Evolutionary conservation across 2,113 vertebrate genomes (phyloP), one percentile per base, ranked within the genome.

Genomic region (Cariama cristata): DNA sequence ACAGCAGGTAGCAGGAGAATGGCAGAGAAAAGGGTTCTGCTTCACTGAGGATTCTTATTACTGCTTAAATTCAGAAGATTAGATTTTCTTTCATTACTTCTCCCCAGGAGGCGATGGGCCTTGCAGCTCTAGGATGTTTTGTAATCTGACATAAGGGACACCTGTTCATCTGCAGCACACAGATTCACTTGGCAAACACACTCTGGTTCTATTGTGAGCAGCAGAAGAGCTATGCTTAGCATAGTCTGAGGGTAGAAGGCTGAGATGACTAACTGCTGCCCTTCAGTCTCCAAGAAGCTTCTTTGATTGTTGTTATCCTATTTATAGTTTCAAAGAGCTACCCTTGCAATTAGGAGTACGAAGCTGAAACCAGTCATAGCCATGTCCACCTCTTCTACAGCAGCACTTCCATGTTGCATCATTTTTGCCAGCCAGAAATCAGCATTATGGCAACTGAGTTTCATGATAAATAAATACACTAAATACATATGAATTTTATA

Each of bases 21-120:
- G 73, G 71, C 86, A 84, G 30, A 79, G 91, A 93, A 74, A 59
- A 86, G 59, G 81, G 91, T 96, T 97, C 95, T 96, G 95, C 94
- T 96, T 96, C 96, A 90, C 85, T 94, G 85, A 94, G 79, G 63
- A 97, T 93, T 95, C 94, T 94, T 97, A 97, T 96, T 96, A 96
- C 85, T 82, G 79, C 85, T 93, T 94, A 93, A 96, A 95, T 92
- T 90, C 81, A 58, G 74, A 88, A 96, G 93, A 97, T 93, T 79
- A 87, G 94, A 95, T 96, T 95, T 97, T 93, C 90, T 96, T 96
- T 88, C 93, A 95, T 94, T 94, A 96, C 71, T 93, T 86, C 79
- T 83, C 85, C 88, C 84, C 87, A 90, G 89, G 94, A 97, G 85
- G 71, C 93, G 75, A 28, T 20, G 23, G 75, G 79, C 79, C 85